Base-by-base conservation (phyloP, 2,888 invertebrate species). In the Orthosia incerta region DNA sequence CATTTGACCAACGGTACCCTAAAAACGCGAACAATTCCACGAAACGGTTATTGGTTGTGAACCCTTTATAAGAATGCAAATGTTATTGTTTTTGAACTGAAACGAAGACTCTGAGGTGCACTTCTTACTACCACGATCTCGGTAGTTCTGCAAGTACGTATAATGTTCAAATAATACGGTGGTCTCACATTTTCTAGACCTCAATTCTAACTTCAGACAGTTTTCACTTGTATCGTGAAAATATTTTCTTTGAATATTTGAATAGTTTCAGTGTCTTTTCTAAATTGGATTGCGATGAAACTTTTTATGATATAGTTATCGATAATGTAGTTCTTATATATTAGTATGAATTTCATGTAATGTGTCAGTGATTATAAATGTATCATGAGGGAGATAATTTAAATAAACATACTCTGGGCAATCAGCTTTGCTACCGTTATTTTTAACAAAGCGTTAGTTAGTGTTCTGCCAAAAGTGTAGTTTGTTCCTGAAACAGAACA, bases 51-150 rank as follows among this genome's bases (percentile, higher is more conserved):
- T 92, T 88, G 87, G 87, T 87, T 80, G 84, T 68, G 78, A 82
- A 86, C 90, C 88, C 88, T 90, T 88, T 88, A 91, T 91, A 91
- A 89, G 86, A 91, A 93, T 93, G 92, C 89, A 92, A 93, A 93
- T 93, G 86, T 88, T 90, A 93, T 90, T 90, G 90, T 90, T 90
- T 86, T 86, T 87, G 83, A 87, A 86, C 84, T 86, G 79, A 78
- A 80, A 83, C 80, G 61, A 70, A 79, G 86, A 82, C 91, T 90
- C 92, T 69, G 79, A 89, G 88, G 93, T 91, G 87, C 89, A 89
- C 86, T 92, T 89, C 82, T 82, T 80, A 85, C 76, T 84, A 86
- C 75, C 83, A 76, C 84, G 85, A 86, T 86, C 87, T 86, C 81
- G 13, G 57, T 70, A 74, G 65, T 89, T 88, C 80, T 74, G 78